Conservation (phyloP, 2,113 vertebrate genomes). For the Phrynocephalus versicolor region DNA sequence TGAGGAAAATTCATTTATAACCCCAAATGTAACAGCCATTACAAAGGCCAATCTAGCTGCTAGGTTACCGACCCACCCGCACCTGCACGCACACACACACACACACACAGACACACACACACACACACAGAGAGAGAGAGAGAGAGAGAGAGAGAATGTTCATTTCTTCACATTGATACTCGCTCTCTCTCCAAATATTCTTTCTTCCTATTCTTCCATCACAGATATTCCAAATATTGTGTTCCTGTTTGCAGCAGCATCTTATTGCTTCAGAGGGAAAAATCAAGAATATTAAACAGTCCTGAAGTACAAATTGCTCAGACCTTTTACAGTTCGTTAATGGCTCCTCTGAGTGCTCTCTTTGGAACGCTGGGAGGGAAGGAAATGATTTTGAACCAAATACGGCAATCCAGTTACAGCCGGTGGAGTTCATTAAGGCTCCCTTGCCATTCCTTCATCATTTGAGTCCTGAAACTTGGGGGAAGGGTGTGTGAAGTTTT, state of each 20-base stretch:
- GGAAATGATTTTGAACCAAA: background rate
- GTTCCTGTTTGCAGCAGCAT: background rate
- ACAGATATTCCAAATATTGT: too few species aligned
- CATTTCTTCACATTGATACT: too few species aligned
- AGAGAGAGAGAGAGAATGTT: background rate
- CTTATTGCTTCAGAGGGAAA: background rate
- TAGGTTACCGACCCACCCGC: too few species aligned
- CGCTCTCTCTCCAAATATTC: background rate
- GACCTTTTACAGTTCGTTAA: too few species aligned
- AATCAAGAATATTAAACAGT: background rate
- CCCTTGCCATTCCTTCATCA: background rate
- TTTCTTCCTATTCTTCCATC: background rate
- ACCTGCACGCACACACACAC: too few species aligned
- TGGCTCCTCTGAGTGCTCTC: background rate
- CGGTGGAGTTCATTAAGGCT: background rate
- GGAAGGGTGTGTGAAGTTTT: background rate
- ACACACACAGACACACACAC: too few species aligned
- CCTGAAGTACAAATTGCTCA: background rate
- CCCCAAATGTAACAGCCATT: background rate
- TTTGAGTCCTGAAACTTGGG: background rate
- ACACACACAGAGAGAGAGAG: too few species aligned
- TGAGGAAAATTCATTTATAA: background rate
- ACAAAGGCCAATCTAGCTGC: background rate
- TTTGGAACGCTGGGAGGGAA: background rate
- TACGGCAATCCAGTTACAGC: background rate